These are phyloP conservation scores for Hermaeophaga mercurialis DNA, from an alignment of 2,888 invertebrate genomes.

Conservation along the genomic window DNA sequence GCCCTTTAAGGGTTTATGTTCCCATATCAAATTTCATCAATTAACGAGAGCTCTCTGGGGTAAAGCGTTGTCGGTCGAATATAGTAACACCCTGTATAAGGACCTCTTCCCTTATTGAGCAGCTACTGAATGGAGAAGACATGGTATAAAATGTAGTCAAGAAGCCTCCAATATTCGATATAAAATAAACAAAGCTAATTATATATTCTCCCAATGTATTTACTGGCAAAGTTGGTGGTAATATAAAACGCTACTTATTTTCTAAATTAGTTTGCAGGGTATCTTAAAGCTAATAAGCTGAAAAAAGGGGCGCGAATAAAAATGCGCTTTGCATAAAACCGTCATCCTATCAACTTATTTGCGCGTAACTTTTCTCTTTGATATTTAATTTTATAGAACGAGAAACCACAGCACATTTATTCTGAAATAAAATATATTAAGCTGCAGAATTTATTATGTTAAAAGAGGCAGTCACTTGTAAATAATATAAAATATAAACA, in stretches of 20 bases:
- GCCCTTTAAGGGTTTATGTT: no score
- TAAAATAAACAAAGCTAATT: neutral
- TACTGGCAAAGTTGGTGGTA: slow-evolving; percentile 13
- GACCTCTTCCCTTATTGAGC: no score
- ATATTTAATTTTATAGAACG: slow-evolving; percentile 40
- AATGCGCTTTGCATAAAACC: slow-evolving; percentile 34
- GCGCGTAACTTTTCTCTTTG: slow-evolving; percentile 42
- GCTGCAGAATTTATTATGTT: no score
- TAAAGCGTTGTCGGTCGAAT: no score
- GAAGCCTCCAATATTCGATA: no score
- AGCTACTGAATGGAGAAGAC: no score
- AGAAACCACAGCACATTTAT: neutral
- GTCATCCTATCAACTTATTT: slow-evolving; percentile 39
- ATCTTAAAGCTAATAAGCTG: slow-evolving; percentile 28
- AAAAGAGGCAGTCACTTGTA: no score
- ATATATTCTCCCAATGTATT: slow-evolving; percentile 14
- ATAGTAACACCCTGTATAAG: no score
- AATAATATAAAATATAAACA: no score
- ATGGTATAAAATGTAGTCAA: no score
- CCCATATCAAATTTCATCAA: no score
- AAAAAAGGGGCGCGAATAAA: slow-evolving; percentile 31
- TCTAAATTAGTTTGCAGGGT: slow-evolving; percentile 21
- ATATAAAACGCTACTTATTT: slow-evolving; percentile 3
- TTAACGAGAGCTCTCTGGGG: no score
- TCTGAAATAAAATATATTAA: neutral